Evolutionary conservation across 2,888 invertebrate genomes (phyloP).

Genomic region (Orthosia gothica): DNA sequence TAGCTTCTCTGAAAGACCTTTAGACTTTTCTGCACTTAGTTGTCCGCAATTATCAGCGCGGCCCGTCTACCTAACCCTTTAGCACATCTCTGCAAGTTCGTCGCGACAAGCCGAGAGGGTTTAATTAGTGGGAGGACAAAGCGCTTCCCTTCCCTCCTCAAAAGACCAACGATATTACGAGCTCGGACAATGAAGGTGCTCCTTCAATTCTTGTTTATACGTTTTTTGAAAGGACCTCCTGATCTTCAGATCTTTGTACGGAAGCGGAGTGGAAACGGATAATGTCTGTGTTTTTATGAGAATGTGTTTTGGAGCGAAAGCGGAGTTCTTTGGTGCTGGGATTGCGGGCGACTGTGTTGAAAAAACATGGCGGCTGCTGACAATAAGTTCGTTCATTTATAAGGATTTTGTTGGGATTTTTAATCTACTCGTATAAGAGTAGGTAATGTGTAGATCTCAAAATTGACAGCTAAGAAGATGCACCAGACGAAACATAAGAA

Average conservation of each 20-base stretch:
- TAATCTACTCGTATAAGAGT: not conserved
- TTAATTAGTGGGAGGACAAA: constrained; percentile 79
- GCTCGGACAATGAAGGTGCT: constrained; percentile 72
- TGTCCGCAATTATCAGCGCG: not conserved
- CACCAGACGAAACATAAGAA: not conserved
- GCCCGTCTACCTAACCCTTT: constrained; percentile 42
- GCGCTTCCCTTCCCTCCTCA: constrained; percentile 70
- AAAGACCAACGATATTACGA: constrained; percentile 75
- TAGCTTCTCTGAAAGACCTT: not conserved
- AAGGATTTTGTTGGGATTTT: not conserved
- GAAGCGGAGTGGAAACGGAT: constrained; percentile 57
- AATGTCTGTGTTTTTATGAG: constrained; percentile 58
- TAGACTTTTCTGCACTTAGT: not conserved
- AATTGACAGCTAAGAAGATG: not conserved
- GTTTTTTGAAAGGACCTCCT: constrained; percentile 66
- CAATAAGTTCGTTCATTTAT: too few relatives aligned
- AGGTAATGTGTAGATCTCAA: not conserved
- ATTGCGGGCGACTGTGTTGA: constrained; percentile 4
- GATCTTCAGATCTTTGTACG: constrained; percentile 63
- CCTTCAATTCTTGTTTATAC: constrained; percentile 69
- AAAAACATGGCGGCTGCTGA: not conserved
- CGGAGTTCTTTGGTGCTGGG: constrained; percentile 11
- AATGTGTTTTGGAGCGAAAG: constrained; percentile 56
- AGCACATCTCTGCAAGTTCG: constrained; percentile 64
- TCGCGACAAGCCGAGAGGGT: constrained; percentile 71